Percentiles rank a stretch among this genome's conserved stretches.
Evolutionary conservation across 2,888 invertebrate species (phyloP).

Genomic region (Didymodactylos carnosus): DNA sequence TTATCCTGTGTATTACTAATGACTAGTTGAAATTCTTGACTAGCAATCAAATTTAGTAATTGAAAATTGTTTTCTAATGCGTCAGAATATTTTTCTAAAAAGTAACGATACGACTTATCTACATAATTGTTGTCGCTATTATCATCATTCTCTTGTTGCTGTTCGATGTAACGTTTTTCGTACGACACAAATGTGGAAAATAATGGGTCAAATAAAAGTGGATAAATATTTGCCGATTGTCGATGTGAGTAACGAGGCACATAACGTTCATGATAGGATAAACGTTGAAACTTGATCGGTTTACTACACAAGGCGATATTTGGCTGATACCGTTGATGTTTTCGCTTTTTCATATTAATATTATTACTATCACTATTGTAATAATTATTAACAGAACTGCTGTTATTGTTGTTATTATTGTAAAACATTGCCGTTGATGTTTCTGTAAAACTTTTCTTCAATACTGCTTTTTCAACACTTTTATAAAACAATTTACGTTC

Average conservation of each 20-base stretch:
- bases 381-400: no score
- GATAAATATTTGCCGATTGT: neutral
- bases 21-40: neutral
- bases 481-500: neutral
- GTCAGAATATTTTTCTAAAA: neutral
- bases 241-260: no score
- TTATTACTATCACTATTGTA: no score
- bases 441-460: neutral
- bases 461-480: neutral
- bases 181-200: neutral
- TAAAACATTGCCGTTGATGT: no score
- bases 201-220: neutral
- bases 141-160: no score
- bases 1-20: neutral
- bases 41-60: neutral
- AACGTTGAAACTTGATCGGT: neutral
- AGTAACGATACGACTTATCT: neutral
- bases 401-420: no score
- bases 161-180: neutral
- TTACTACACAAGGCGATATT: neutral
- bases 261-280: neutral
- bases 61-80: neutral
- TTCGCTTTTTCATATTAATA: no score
- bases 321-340: neutral
- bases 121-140: no score